Conservation (phyloP, 2,888 invertebrate species). For the Sarcophaga carnaria region DNA sequence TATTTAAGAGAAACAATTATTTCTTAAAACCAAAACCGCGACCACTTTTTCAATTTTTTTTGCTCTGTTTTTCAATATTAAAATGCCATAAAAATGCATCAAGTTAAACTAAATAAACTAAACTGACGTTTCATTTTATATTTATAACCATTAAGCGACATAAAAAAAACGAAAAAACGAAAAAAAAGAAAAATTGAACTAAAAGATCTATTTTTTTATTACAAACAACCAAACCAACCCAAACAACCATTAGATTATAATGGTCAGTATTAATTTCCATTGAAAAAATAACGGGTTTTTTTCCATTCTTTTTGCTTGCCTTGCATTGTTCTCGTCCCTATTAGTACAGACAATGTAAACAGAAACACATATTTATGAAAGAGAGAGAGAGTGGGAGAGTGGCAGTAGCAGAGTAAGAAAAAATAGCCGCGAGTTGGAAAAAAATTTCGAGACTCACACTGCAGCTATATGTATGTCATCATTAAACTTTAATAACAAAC, state of each 20-base stretch:
- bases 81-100: too few relatives aligned
- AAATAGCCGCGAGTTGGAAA: conserved; percentile 53
- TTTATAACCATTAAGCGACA: not conserved
- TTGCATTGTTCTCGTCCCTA: not conserved
- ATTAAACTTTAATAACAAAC: conserved; percentile 49
- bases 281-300: conserved; percentile 23
- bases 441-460: not conserved
- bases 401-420: not conserved
- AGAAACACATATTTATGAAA: not conserved
- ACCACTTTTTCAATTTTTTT: too few relatives aligned
- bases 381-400: not conserved
- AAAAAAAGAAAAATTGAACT: too few relatives aligned
- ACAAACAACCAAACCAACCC: not conserved
- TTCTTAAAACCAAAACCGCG: too few relatives aligned
- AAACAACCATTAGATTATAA: conserved; percentile 46
- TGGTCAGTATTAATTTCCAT: conserved; percentile 63
- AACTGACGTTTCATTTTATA: not conserved
- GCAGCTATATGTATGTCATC: conserved; percentile 26
- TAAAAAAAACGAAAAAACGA: too few relatives aligned
- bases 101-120: too few relatives aligned
- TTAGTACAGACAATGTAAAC: not conserved
- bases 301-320: not conserved
- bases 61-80: too few relatives aligned
- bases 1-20: too few relatives aligned
- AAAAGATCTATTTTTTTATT: not conserved